Evolutionary conservation across 2,888 invertebrate species (phyloP), one percentile per base, ranked within the genome.

Genomic region (Chymomyza fuscimana): DNA sequence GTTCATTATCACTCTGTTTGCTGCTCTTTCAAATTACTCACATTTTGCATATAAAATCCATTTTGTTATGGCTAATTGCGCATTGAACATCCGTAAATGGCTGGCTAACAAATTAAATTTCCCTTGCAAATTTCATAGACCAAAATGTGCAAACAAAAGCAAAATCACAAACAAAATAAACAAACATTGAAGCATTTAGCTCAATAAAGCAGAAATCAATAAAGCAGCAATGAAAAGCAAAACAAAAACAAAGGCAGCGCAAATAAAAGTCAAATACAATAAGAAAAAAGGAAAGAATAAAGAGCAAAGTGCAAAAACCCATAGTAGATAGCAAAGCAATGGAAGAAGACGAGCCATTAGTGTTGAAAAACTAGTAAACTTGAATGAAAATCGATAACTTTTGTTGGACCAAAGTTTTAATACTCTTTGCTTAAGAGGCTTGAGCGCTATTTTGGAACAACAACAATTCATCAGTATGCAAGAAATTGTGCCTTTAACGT

Each of bases 341-440:
- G 2, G 25, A 5, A 36, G 36, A 36, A 36, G 36, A 36, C 4
- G 36, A 36, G 36, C 40, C 40, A 74, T 70, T 73, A 67, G 22
- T 64, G 22, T 56, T 36, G 40, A 54, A 5, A 78, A 72, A 63
- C 70, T 70, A 73, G 79, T 66, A 68, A 73, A 66, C 59, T 22
- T 40, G 56, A 50, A 4, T 4, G 22, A 62, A 19, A 10, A 40
- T 12, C 32, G 29, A 25, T 25, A 29, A 59, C 25, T 5, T 46
- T 46, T 46, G 40, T 46, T 12, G 5, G 12, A 10, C 3, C 6
- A 46, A 46, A 12, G 40, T 12, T 15, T 46, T 46, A 4, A 12
- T 46, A 46, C 12, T 46, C 40, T 46, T 46, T 46, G 4, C 25
- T 46, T 4, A 12, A 46, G 40, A 46, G 40, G 25, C 0, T 25